phyloP scores from a whole-genome alignment of 2,113 vertebrate genomes.

The Muntiacus reevesi region DNA sequence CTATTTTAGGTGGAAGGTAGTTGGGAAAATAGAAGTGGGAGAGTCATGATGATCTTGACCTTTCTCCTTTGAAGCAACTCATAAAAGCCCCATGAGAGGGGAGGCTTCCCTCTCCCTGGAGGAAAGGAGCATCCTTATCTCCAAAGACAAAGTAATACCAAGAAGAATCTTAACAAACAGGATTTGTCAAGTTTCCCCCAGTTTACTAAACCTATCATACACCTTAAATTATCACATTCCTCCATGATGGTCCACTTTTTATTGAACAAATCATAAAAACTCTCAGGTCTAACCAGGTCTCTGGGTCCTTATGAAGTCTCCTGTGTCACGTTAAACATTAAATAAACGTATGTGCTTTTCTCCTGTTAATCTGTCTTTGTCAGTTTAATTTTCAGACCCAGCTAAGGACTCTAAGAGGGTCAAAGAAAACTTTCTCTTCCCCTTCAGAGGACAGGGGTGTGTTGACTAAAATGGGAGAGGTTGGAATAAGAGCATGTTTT shows the following conservation, averaged over 20 bases:
- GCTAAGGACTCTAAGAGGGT: neutral
- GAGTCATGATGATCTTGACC: neutral
- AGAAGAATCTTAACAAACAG: neutral
- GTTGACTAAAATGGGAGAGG: neutral
- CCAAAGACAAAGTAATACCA: neutral
- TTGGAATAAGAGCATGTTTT: neutral
- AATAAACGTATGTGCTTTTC: neutral
- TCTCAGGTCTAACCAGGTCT: neutral
- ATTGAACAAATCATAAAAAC: neutral
- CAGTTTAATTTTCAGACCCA: neutral
- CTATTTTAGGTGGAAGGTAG: neutral
- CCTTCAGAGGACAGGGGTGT: neutral
- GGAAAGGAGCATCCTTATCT: neutral
- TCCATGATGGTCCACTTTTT: neutral
- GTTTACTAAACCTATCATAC: neutral
- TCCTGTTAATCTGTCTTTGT: neutral
- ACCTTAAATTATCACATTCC: neutral
- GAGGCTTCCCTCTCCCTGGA: neutral
- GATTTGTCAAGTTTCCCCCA: neutral
- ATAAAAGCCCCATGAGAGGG: neutral
- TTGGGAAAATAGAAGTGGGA: neutral
- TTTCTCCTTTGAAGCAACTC: neutral
- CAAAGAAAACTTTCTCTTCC: neutral
- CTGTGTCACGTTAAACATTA: neutral
- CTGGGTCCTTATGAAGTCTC: neutral